Base-by-base conservation (phyloP, 2,888 invertebrate species). In the Drosophila emarginata region DNA sequence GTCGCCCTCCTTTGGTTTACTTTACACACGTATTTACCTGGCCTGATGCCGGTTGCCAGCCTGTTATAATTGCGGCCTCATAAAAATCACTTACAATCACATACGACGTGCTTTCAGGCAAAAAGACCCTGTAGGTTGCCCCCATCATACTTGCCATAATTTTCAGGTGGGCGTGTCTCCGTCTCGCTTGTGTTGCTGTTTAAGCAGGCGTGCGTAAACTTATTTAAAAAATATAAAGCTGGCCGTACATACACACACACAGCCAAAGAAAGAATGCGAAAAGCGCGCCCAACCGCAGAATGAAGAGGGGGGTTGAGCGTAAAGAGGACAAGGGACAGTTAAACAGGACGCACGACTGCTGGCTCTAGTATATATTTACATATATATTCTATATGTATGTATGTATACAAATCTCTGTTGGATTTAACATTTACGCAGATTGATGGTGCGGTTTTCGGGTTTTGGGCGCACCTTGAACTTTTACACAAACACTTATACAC, bases 391-490 rank as follows among this genome's bases (percentile, higher is more conserved):
- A 4, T 26, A 26, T 26, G 26, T 26, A 40, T 15, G 12, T 45
- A 21, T 18, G 21, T 45, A 45, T 63, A 74, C 67, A 76, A 87
- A 80, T 80, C 82, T 79, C 80, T 61, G 77, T 60, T 77, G 87
- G 82, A 87, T 87, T 87, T 77, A 84, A 77, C 85, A 87, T 84
- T 84, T 85, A 85, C 80, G 80, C 77, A 87, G 84, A 87, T 84
- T 84, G 84, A 87, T 82, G 87, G 69, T 74, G 73, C 58, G 76
- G 80, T 68, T 71, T 71, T 26, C 51, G 51, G 36, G 1, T 50
- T 26, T 50, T 28, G 11, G 70, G 69, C 67, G 61, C 79, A 80
- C 85, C 84, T 87, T 84, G 80, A 87, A 84, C 87, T 85, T 73
- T 77, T 9, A 14, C 50, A 11, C 5, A 7, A 21, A 32, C 61